Evolutionary conservation across 2,888 invertebrate species (phyloP).

Genomic region (Parnassius orleans): DNA sequence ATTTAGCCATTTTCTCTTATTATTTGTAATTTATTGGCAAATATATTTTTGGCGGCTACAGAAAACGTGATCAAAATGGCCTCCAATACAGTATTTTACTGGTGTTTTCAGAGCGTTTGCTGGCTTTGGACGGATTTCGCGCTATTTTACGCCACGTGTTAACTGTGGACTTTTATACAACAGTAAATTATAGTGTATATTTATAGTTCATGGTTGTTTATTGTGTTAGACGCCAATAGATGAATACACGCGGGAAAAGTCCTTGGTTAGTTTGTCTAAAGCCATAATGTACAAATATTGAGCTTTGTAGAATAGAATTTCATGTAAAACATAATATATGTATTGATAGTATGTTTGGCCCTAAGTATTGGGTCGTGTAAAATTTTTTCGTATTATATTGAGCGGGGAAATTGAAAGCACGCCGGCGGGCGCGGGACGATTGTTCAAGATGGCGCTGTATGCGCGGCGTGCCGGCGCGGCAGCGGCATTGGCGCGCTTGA

Average conservation of each 20-base stretch:
- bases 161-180: slow-evolving; percentile 27
- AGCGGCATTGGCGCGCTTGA: slow-evolving; percentile 70
- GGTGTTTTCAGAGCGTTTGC: slow-evolving; percentile 40
- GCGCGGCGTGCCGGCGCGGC: slow-evolving; percentile 73
- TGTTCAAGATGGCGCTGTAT: slow-evolving; percentile 74
- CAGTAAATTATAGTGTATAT: slow-evolving; percentile 37
- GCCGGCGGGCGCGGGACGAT: slow-evolving; percentile 59
- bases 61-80: slow-evolving; percentile 81
- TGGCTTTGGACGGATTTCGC: background rate
- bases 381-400: slow-evolving; percentile 26
- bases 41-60: slow-evolving; percentile 71
- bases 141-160: slow-evolving; percentile 9
- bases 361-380: slow-evolving; percentile 1
- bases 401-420: slow-evolving; percentile 53
- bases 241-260: slow-evolving; percentile 68
- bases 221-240: slow-evolving; percentile 51
- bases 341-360: no score
- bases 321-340: no score
- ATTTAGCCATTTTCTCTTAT: slow-evolving; percentile 39
- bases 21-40: slow-evolving; percentile 37
- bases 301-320: no score
- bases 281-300: no score
- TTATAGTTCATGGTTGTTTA: slow-evolving; percentile 48
- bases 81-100: slow-evolving; percentile 55
- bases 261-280: slow-evolving; percentile 5